Base-by-base conservation (phyloP, 53 echinoderm and acorn worm genomes). In the Arbacia lixula region DNA sequence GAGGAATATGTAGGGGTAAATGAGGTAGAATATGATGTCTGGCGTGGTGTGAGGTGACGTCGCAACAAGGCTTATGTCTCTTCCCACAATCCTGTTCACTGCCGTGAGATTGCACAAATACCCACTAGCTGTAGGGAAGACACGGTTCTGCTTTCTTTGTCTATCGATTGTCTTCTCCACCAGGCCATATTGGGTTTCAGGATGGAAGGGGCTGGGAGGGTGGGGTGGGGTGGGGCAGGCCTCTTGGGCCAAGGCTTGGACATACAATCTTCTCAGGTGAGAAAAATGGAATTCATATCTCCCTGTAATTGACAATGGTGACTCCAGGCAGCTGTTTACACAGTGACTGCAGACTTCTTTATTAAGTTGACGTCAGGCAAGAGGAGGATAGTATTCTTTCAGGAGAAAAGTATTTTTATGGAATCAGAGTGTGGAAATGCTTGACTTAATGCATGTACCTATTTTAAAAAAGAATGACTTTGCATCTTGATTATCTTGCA, bases 81-180 rank as follows among this genome's bases (percentile, higher is more conserved):
- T 32, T 21, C 51, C 53, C 29, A 74, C 49, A 74, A 74, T 74
- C 29, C 53, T 57, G 36, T 56, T 58, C 77, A 77, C n/a, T 77
- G 77, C 77, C 77, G 56, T 58, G 56, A 77, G 77, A 77, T 77
- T 77, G 37, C 12, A 40, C 24, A 77, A 77, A 77, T 77, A n/a
- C n/a, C n/a, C n/a, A n/a, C n/a, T n/a, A 77, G 77, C 77, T 43
- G 16, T 35, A 0, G 27, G 77, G 57, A 27, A 77, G 38, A 77
- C 58, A 25, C 37, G 77, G 57, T 58, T 58, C 35, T 77, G 36
- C 77, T 77, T 77, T 77, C 77, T 58, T 77, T 37, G 24, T 54
- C 40, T 56, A 77, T 77, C 58, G 77, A 77, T 58, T 39, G 40
- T 52, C 53, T 74, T n/a, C n/a, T n/a, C n/a, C n/a, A n/a, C n/a